Percentiles rank a stretch among this genome's conserved stretches.
Evolutionary conservation across 2,113 vertebrate genomes (phyloP).

Genomic region (Rostratula benghalensis): DNA sequence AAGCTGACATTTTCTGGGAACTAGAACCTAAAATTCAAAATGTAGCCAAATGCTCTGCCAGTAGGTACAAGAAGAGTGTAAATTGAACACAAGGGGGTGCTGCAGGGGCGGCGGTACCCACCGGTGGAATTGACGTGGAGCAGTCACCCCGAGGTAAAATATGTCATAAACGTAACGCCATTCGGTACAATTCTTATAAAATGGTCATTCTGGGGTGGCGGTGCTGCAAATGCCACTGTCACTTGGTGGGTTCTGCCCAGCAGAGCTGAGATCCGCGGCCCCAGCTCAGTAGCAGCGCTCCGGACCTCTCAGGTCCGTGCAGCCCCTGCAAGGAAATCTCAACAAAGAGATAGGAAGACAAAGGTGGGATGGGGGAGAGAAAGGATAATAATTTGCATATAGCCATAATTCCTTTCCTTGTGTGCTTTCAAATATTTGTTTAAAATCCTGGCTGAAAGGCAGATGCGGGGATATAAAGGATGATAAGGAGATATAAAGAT

Average conservation of each 20-base stretch:
- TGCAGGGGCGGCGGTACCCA: background rate
- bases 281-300: background rate
- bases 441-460: background rate
- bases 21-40: background rate
- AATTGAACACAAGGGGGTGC: background rate
- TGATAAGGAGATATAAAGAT: background rate
- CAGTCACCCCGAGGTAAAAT: background rate
- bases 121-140: background rate
- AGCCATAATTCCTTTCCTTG: background rate
- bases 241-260: rapidly evolving
- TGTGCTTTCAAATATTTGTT: background rate
- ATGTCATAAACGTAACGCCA: background rate
- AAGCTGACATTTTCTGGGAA: conserved; percentile 23
- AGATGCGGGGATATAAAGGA: too few relatives aligned
- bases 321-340: background rate
- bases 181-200: background rate
- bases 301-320: background rate
- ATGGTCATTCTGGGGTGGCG: background rate
- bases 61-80: background rate
- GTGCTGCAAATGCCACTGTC: background rate
- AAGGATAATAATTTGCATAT: background rate
- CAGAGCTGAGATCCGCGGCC: background rate
- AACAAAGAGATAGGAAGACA: background rate
- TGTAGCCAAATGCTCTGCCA: background rate
- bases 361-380: background rate